Evolutionary conservation across 2,888 invertebrate species (phyloP).

Genomic region (Drosophila koepferae): DNA sequence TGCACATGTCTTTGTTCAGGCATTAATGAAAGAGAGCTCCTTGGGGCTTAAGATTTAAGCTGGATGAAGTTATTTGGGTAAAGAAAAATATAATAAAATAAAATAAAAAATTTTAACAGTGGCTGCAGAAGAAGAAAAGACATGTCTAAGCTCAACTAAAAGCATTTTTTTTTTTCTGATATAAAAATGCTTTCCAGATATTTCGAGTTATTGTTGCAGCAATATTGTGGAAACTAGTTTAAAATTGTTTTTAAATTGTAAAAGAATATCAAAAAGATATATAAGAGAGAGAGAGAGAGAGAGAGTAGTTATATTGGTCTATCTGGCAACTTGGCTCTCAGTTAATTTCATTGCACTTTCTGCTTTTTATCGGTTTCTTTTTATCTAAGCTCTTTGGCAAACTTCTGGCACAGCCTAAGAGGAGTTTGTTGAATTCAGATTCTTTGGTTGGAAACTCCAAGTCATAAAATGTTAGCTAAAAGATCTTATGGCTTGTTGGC

Average conservation of each 20-base stretch:
- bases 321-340: not conserved
- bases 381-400: constrained; percentile 25
- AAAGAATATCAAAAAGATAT: not conserved
- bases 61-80: constrained; percentile 42
- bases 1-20: constrained; percentile 44
- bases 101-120: constrained; percentile 5
- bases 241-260: not conserved
- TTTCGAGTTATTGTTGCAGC: constrained; percentile 7
- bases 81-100: not conserved
- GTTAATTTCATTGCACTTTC: constrained; percentile 30
- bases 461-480: constrained; percentile 54
- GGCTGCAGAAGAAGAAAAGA: constrained; percentile 1
- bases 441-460: constrained; percentile 43
- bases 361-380: constrained; percentile 15
- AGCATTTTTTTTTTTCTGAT: not conserved
- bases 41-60: constrained; percentile 19
- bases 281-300: not conserved
- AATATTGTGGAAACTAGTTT: not conserved
- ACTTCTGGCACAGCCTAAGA: constrained; percentile 20
- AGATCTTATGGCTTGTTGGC: constrained; percentile 55
- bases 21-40: constrained; percentile 1
- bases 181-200: constrained; percentile 14
- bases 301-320: not conserved
- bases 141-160: not conserved
- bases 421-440: constrained; percentile 52